Evolutionary conservation across 2,888 invertebrate genomes (phyloP), one percentile per base, ranked within the genome.

Genomic region (Pseudococcus viburni): DNA sequence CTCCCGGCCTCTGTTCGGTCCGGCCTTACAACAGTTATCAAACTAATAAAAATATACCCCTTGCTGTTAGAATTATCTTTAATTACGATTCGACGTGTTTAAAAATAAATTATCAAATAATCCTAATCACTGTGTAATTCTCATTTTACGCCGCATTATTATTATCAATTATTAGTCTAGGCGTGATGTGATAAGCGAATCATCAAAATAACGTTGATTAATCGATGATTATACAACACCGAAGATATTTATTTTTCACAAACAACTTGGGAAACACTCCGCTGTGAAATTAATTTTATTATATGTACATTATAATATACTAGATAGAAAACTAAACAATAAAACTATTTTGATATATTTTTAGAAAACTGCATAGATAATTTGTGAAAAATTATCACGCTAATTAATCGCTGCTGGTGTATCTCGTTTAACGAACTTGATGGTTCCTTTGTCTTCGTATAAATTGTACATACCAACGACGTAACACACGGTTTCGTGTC

Each of bases 81-180:
- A 51, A 6, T 55, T 55, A 15, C n/a, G 3, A n/a, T n/a, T 55
- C 55, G 7, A n/a, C n/a, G 0, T 55, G n/a, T 55, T 55, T n/a
- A 55, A 55, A 55, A 55, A 55, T 55, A n/a, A 51, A 51, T 51
- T 51, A 55, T 55, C 55, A n/a, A 55, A 64, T 64, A 64, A 64
- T 64, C 7, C 22, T 8, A 22, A 22, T 64, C 22, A 22, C 22
- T 55, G 64, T 64, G 8, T 64, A 22, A 64, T 64, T 19, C 9
- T 64, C 22, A 9, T 64, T 64, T 22, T 64, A 64, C 64, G 64
- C 64, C n/a, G 7, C n/a, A 59, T 59, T 59, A 64, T 64, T 9
- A 64, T 64, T 22, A 64, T 22, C 19, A n/a, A 8, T 9, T 22
- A 22, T 64, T 11, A 12, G 64, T 64, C 64, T 64, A 19, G 3